Percentiles rank a stretch among this genome's conserved stretches.
These are phyloP conservation scores for Engystomops pustulosus DNA, from an alignment of 2,113 vertebrate genomes.

Conservation along the genomic window DNA sequence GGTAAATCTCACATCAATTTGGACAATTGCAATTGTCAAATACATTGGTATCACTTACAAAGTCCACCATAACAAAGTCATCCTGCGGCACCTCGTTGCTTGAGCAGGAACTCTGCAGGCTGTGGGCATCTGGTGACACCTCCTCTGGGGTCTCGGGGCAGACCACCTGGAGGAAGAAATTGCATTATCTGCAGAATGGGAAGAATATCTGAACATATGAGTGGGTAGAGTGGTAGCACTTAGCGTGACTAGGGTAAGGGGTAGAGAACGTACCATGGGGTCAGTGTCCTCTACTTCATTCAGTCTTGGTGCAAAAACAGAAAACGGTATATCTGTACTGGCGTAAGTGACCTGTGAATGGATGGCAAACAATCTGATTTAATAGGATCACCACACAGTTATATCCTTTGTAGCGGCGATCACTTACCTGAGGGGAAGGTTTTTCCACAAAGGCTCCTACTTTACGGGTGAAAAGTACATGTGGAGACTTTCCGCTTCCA, in stretches of 20 bases:
- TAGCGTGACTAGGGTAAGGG: neutral
- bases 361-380: too few species aligned
- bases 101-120: slow-evolving; percentile 88
- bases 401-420: too few species aligned
- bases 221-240: neutral
- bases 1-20: too few species aligned
- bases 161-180: slow-evolving; percentile 86
- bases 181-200: too few species aligned
- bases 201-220: too few species aligned
- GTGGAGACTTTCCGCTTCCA: slow-evolving; percentile 79
- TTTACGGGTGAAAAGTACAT: slow-evolving; percentile 89
- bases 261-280: slow-evolving; percentile 82
- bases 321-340: slow-evolving; percentile 93
- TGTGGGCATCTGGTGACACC: slow-evolving; percentile 88
- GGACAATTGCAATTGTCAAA: too few species aligned
- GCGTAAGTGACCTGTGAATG: slow-evolving; percentile 82
- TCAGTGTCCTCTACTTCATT: slow-evolving; percentile 89
- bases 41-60: slow-evolving; percentile 78
- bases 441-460: slow-evolving; percentile 97
- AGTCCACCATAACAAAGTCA: slow-evolving; percentile 97
- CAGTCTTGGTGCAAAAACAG: slow-evolving; percentile 90
- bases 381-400: too few species aligned
- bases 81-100: slow-evolving; percentile 84
- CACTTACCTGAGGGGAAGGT: slow-evolving; percentile 86
- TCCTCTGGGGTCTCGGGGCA: slow-evolving; percentile 87